These are phyloP conservation scores for Mizuhopecten yessoensis DNA, from an alignment of 1,140 invertebrate genomes.

Conservation along the genomic window DNA sequence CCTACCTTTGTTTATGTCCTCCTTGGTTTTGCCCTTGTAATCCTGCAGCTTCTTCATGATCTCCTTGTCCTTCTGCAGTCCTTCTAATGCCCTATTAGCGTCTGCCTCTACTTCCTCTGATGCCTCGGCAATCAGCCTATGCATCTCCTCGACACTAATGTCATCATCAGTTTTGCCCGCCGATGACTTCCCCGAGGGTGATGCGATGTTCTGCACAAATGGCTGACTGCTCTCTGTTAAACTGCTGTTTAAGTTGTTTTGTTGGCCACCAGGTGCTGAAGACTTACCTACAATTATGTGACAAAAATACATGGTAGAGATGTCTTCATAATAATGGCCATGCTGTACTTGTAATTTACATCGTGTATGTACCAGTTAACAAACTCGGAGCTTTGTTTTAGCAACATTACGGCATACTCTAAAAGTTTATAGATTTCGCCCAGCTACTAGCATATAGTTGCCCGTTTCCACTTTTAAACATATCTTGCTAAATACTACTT, in stretches of 20 bases:
- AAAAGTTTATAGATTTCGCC: too few relatives aligned
- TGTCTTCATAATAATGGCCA: too few relatives aligned
- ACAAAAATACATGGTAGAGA: neutral
- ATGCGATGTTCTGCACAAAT: constrained; percentile 65
- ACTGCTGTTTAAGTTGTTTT: constrained; percentile 71
- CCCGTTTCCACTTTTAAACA: too few relatives aligned
- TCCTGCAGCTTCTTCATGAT: constrained; percentile 76
- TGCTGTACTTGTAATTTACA: too few relatives aligned
- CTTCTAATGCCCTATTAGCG: constrained; percentile 75
- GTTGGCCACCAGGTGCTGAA: neutral
- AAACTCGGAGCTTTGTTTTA: too few relatives aligned
- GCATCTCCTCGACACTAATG: constrained; percentile 74
- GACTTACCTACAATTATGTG: neutral
- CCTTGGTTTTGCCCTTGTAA: constrained; percentile 71
- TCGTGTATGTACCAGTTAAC: too few relatives aligned
- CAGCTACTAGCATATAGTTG: too few relatives aligned
- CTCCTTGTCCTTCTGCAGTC: constrained; percentile 78
- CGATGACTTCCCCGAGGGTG: constrained; percentile 34
- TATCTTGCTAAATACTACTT: too few relatives aligned
- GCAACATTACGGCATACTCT: too few relatives aligned
- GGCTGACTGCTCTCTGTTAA: constrained; percentile 55
- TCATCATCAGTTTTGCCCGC: constrained; percentile 53
- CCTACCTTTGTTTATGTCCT: constrained; percentile 69
- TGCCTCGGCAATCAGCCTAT: constrained; percentile 73
- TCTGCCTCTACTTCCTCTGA: constrained; percentile 77